These are phyloP conservation scores for Hemicordylus capensis DNA, from an alignment of 2,113 vertebrate species.

Conservation along the genomic window DNA sequence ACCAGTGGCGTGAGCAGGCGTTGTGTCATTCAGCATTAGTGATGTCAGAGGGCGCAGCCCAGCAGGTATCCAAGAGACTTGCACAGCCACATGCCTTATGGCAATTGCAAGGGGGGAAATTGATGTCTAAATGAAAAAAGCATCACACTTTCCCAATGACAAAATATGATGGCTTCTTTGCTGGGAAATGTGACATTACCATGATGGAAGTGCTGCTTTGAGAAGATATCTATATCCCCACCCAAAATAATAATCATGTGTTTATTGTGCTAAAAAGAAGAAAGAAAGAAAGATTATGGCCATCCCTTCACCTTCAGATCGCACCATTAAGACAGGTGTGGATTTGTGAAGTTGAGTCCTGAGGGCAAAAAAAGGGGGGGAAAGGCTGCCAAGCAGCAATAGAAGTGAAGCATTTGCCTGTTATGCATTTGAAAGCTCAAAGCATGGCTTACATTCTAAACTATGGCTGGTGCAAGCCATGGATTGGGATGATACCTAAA, in stretches of 20 bases:
- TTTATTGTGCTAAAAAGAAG: too few species aligned
- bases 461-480: too few species aligned
- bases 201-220: neutral
- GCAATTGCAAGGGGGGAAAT: neutral
- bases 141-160: neutral
- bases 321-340: too few species aligned
- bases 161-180: too few species aligned
- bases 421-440: too few species aligned
- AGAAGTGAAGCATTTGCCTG: too few species aligned
- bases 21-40: neutral
- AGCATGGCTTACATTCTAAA: too few species aligned
- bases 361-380: neutral
- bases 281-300: too few species aligned
- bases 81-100: neutral
- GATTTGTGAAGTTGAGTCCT: too few species aligned
- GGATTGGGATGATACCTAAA: too few species aligned
- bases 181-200: neutral
- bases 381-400: too few species aligned
- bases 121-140: neutral
- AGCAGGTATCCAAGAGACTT: neutral
- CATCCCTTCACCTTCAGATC: too few species aligned
- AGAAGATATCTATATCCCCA: neutral
- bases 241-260: neutral
- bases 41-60: neutral
- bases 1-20: neutral